phyloP scores from a whole-genome alignment of 2,888 invertebrate species.

The Drosophila fulvimacula region DNA sequence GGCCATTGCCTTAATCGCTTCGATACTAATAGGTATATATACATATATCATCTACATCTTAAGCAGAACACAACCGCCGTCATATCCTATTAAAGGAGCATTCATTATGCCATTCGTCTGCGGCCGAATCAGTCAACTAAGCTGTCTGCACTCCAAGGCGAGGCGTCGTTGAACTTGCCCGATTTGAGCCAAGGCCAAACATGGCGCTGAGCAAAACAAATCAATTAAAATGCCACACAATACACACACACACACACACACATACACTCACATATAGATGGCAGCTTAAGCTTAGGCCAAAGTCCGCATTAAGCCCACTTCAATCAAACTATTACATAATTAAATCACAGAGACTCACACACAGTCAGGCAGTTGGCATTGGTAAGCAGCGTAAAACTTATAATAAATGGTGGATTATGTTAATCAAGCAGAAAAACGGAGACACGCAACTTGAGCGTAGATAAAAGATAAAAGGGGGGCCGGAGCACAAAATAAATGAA shows the following conservation, averaged over 20 bases:
- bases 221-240: conserved; percentile 68
- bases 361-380: conserved; percentile 19
- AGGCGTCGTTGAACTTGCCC: conserved; percentile 50
- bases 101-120: conserved; percentile 57
- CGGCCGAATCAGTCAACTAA: conserved; percentile 51
- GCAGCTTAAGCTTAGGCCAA: conserved; percentile 59
- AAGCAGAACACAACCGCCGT: conserved; percentile 18
- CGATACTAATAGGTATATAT: not conserved
- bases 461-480: conserved; percentile 14
- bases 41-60: conserved; percentile 3
- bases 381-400: conserved; percentile 57
- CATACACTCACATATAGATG: no score
- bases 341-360: conserved; percentile 63
- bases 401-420: conserved; percentile 80
- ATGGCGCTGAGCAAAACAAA: conserved; percentile 62
- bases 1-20: not conserved
- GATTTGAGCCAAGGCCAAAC: conserved; percentile 48
- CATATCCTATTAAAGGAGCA: conserved; percentile 42
- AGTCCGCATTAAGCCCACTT: conserved; percentile 70
- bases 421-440: conserved; percentile 77
- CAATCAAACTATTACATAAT: conserved; percentile 80
- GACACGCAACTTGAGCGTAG: conserved; percentile 54
- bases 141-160: conserved; percentile 53
- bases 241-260: conserved; percentile 1
- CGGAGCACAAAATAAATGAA: conserved; percentile 63